These are phyloP conservation scores for Anser brachyrhynchus DNA, from an alignment of 2,113 vertebrate genomes.

Conservation along the genomic window DNA sequence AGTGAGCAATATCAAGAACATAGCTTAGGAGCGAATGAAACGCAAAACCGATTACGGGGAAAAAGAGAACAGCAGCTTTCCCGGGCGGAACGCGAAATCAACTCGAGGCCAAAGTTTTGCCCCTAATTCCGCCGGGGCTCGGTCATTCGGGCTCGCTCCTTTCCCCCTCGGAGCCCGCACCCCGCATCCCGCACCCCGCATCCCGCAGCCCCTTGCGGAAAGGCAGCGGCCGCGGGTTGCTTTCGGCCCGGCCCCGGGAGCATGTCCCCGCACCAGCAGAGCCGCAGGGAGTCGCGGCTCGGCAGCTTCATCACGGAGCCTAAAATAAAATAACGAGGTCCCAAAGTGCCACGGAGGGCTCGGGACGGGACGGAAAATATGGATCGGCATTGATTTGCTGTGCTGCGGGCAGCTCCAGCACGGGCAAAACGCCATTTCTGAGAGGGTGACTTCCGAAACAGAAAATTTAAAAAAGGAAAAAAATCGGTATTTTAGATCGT, in stretches of 20 bases:
- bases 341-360: not conserved
- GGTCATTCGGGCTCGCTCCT: not conserved
- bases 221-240: not conserved
- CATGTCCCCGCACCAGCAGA: not conserved
- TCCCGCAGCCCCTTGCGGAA: too few species aligned
- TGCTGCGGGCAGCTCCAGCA: not conserved
- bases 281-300: not conserved
- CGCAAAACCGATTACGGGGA: constrained; percentile 52
- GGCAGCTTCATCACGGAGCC: fast-evolving
- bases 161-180: too few species aligned
- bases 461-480: too few species aligned
- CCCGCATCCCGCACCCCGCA: too few species aligned
- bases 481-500: not conserved
- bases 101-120: constrained; percentile 25
- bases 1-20: constrained; percentile 67
- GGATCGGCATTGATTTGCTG: not conserved
- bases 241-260: not conserved
- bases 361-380: not conserved
- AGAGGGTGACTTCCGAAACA: not conserved
- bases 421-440: not conserved
- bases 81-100: not conserved
- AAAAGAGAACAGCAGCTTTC: constrained; percentile 62
- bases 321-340: not conserved
- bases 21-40: constrained; percentile 61
- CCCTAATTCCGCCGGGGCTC: not conserved